Percentiles rank a stretch among this genome's conserved stretches.
Conservation (phyloP, 2,888 invertebrate species). For the Podabrus alpinus region DNA sequence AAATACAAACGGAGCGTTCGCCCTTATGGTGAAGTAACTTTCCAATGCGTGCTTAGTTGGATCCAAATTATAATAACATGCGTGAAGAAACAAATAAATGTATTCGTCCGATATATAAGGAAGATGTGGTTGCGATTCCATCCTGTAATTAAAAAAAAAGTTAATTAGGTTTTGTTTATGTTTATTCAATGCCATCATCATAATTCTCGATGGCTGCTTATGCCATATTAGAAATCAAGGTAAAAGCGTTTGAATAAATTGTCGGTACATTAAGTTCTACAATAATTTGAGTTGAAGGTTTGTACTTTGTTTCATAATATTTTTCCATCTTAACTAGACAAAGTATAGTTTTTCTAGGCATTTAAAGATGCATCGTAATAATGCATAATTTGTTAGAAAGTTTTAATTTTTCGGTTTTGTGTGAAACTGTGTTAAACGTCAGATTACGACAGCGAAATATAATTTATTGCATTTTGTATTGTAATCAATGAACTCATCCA, state of each 20-base stretch:
- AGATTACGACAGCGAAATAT: no score
- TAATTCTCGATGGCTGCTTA: neutral
- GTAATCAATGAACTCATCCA: no score
- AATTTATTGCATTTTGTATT: no score
- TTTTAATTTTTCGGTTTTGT: no score
- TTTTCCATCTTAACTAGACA: no score
- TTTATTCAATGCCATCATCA: neutral
- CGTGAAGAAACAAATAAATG: constrained; percentile 67
- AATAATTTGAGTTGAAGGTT: neutral
- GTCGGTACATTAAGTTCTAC: neutral
- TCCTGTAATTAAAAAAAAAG: constrained; percentile 57
- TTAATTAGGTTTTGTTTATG: neutral
- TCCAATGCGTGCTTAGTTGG: constrained; percentile 58
- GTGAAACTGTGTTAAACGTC: no score
- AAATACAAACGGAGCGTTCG: constrained; percentile 64
- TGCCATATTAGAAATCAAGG: neutral
- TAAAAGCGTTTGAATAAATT: neutral
- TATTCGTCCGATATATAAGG: constrained; percentile 67
- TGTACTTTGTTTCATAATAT: neutral
- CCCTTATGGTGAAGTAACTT: constrained; percentile 61
- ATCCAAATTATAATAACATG: constrained; percentile 57
- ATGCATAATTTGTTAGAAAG: no score
- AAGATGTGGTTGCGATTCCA: constrained; percentile 63
- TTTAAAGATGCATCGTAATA: no score
- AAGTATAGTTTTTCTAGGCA: no score